Evolutionary conservation across 2,113 vertebrate genomes (phyloP), one percentile per base, ranked within the genome.

Genomic region (Sapayoa aenigma): DNA sequence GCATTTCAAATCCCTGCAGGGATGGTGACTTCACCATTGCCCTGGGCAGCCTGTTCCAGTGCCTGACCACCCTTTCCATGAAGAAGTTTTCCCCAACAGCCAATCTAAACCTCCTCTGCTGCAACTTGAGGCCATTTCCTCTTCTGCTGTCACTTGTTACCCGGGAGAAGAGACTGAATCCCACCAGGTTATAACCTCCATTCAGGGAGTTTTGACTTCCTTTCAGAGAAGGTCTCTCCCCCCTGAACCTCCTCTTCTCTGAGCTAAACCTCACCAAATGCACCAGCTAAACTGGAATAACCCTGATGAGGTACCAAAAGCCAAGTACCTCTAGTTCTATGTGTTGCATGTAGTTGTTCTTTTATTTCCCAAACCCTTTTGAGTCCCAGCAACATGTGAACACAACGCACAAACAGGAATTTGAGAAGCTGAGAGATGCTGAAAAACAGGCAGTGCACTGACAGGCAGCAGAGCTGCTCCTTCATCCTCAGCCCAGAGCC

Each of bases 221-320:
- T 35, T 76, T 69, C 30, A 62, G 47, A 31, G 28, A 14, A 30
- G 30, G 39, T 62, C 21, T 47, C 24, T 47, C 23, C 69, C 30
- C 58, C 19, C 69, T n/a, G 39, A 82, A 39, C 13, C n/a, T 53
- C 55, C 17, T 27, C n/a, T 55, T 69, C 47, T 83, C n/a, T 47
- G 39, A 24, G 13, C n/a, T 47, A 31, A 55, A 25, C 11, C 9
- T 4, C 4, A 2, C 7, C 30, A 71, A n/a, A 56, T 13, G 28
- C 62, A 71, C 0, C 0, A 68, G 33, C 39, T 44, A 25, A 33
- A 22, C 0, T 19, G 52, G 52, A 84, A 52, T 10, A 12, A 42
- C 28, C 46, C n/a, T 53, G 17, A 0, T 22, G n/a, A 27, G 25
- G 22, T 30, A 74, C 22, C 46, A 41, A 53, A 94, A 27, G 65